Percentiles rank a stretch among this genome's conserved stretches.
Conservation (phyloP, 2,113 vertebrate genomes). For the Tympanuchus pallidicinctus region DNA sequence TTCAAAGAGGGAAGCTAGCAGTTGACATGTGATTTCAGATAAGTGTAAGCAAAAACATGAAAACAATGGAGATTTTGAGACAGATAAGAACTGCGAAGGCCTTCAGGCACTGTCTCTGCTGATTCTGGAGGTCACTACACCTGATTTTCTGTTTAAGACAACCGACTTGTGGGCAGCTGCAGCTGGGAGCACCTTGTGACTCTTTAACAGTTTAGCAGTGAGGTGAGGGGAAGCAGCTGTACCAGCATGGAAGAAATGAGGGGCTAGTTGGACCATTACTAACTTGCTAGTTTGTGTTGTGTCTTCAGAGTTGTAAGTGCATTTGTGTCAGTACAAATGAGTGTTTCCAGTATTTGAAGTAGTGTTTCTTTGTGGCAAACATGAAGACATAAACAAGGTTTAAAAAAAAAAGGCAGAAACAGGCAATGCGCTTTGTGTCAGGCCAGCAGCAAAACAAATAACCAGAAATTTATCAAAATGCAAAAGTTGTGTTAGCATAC, state of each 20-base stretch:
- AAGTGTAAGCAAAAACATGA: background rate
- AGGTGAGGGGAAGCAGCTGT: background rate
- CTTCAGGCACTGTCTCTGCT: background rate
- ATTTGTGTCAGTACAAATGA: background rate
- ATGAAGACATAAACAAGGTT: background rate
- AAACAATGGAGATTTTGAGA: background rate
- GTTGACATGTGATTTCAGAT: background rate
- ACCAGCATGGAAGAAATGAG: background rate
- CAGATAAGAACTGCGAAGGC: background rate
- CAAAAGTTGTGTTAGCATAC: background rate
- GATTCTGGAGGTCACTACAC: background rate
- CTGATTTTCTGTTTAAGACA: background rate
- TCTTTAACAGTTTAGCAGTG: background rate
- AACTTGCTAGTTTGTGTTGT: background rate
- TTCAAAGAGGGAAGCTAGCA: background rate
- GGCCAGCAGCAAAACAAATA: background rate
- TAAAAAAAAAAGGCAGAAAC: rapidly evolving
- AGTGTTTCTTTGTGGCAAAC: background rate
- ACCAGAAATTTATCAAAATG: background rate
- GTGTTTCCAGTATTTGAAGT: background rate
- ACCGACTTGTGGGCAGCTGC: background rate
- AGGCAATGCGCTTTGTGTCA: background rate
- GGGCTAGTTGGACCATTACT: background rate
- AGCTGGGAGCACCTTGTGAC: background rate
- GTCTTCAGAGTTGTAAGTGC: background rate